These are phyloP conservation scores for Pangasius macronema DNA, from an alignment of 2,797 vertebrate genomes.

Conservation along the genomic window DNA sequence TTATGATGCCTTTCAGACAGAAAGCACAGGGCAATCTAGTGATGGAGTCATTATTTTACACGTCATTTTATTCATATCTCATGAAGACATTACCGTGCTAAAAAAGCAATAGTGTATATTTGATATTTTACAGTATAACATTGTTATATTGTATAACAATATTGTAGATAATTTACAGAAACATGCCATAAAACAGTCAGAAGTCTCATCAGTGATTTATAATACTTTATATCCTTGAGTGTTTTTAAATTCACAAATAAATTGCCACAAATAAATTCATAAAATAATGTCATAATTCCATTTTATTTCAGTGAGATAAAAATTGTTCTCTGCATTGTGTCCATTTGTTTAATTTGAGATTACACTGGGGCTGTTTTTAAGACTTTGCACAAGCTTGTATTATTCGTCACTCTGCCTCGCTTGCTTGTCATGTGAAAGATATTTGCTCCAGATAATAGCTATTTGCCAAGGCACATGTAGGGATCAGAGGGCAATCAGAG, in stretches of 20 bases:
- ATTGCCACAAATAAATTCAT: neutral
- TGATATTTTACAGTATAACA: neutral
- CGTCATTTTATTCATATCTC: neutral
- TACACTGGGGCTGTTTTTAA: neutral
- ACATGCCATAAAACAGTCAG: neutral
- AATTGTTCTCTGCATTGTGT: neutral
- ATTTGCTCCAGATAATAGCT: slow-evolving; percentile 24
- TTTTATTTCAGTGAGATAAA: neutral
- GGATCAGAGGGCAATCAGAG: slow-evolving; percentile 19
- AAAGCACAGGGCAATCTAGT: neutral
- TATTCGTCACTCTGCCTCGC: slow-evolving; percentile 14
- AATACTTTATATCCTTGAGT: neutral
- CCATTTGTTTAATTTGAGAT: neutral
- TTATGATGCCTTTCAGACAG: neutral
- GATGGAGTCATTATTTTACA: neutral
- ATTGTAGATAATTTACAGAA: neutral
- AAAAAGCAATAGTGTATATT: neutral
- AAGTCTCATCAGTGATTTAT: neutral
- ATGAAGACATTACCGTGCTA: neutral
- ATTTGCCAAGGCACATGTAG: slow-evolving; percentile 23
- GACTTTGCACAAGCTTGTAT: slow-evolving; percentile 22
- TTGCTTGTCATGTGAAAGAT: slow-evolving; percentile 18
- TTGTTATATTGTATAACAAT: too few relatives aligned
- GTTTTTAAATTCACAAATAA: neutral
- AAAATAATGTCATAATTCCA: neutral